phyloP scores from a whole-genome alignment of 2,797 vertebrate genomes.

The Anas capensis region DNA sequence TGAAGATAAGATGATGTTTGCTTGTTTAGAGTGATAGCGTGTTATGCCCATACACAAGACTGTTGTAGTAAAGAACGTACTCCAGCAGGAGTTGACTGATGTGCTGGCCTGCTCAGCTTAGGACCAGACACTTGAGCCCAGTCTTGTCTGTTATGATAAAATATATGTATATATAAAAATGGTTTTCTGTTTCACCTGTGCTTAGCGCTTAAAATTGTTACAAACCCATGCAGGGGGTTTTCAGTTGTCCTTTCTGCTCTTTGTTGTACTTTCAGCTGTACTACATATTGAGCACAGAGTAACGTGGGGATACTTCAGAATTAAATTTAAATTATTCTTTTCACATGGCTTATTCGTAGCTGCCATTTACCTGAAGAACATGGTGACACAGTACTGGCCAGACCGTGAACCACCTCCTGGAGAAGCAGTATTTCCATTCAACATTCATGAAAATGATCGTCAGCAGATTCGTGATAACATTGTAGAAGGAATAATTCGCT shows the following conservation, averaged over 20 bases:
- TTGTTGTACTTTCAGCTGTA: not conserved
- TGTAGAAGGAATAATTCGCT: conserved; percentile 96
- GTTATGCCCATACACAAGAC: not conserved
- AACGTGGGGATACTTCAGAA: not conserved
- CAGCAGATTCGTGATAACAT: conserved; percentile 96
- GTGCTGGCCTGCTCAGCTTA: not conserved
- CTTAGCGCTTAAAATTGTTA: not conserved
- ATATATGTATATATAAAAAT: not conserved
- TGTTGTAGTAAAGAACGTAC: not conserved
- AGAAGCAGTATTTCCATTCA: conserved; percentile 93
- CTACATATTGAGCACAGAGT: not conserved
- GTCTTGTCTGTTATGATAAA: not conserved
- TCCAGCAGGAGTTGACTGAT: not conserved
- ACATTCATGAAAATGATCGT: conserved; percentile 97
- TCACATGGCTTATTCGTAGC: conserved; percentile 77
- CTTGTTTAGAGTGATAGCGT: not conserved
- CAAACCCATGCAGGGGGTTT: not conserved
- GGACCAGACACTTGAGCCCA: not conserved
- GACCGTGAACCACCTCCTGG: conserved; percentile 92
- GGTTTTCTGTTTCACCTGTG: not conserved
- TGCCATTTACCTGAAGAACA: conserved; percentile 99
- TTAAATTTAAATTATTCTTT: conserved; percentile 7
- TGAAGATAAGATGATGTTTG: not conserved
- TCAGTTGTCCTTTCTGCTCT: not conserved
- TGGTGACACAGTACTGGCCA: conserved; percentile 98